Evolutionary conservation across 2,797 vertebrate species (phyloP).

Genomic region (Catamblyrhynchus diadema): DNA sequence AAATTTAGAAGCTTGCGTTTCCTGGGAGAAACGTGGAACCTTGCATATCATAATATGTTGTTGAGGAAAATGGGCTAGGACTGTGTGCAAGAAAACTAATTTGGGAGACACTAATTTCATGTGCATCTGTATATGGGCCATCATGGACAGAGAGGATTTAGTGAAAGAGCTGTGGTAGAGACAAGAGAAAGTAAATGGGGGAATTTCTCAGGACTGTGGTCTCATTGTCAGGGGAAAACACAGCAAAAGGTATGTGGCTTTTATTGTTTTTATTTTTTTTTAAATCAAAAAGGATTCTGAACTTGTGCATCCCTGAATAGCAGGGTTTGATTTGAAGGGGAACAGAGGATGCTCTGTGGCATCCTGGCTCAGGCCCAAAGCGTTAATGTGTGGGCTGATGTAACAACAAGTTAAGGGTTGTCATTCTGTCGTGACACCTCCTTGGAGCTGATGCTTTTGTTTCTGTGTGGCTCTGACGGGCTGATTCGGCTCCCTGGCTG

Average conservation of each 20-base stretch:
- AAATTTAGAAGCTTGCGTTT: slow-evolving; percentile 47
- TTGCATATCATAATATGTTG: neutral
- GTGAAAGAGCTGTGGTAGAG: neutral
- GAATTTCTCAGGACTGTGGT: neutral
- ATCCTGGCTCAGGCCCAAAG: slow-evolving; percentile 12
- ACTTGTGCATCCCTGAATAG: neutral
- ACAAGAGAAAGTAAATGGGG: neutral
- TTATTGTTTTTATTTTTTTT: neutral
- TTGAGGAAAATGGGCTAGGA: slow-evolving; percentile 55
- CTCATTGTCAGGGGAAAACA: neutral
- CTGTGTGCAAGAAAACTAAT: slow-evolving; percentile 2
- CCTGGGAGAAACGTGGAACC: slow-evolving; percentile 33
- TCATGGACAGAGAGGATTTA: neutral
- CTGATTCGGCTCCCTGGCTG: slow-evolving; percentile 43
- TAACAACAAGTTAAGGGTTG: slow-evolving; percentile 68
- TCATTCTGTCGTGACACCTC: slow-evolving; percentile 65
- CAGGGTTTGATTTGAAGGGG: neutral
- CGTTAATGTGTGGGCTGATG: slow-evolving; percentile 13
- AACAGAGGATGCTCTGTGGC: neutral
- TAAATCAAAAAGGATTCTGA: neutral
- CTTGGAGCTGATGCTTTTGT: slow-evolving; percentile 65
- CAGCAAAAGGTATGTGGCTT: neutral
- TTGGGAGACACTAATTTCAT: slow-evolving; percentile 34
- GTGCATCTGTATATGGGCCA: slow-evolving; percentile 41
- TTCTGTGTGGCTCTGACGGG: slow-evolving; percentile 52